These are phyloP conservation scores for Larimichthys crocea DNA, from an alignment of 2,113 vertebrate genomes.

Conservation along the genomic window DNA sequence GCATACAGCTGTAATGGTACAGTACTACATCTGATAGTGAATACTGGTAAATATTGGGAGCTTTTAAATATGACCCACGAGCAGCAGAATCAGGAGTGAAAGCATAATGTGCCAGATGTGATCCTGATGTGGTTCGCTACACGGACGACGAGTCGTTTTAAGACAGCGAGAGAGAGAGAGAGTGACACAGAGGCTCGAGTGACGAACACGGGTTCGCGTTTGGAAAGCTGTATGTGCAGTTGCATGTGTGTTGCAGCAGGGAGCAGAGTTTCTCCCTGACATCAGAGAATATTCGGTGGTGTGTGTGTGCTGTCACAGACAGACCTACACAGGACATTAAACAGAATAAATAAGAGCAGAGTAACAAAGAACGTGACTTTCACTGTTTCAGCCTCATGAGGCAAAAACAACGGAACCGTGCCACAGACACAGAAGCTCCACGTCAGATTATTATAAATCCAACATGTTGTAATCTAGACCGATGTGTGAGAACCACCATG, in stretches of 20 bases:
- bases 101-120: conserved; percentile 19
- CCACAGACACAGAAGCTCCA: background rate
- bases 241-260: conserved; percentile 49
- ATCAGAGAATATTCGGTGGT: background rate
- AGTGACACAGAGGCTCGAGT: background rate
- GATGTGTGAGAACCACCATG: background rate
- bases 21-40: conserved; percentile 58
- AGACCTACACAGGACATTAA: background rate
- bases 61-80: conserved; percentile 22
- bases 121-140: conserved; percentile 19
- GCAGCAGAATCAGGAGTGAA: conserved; percentile 23
- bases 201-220: conserved; percentile 9
- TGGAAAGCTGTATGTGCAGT: conserved; percentile 10
- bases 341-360: conserved; percentile 30
- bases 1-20: conserved; percentile 58
- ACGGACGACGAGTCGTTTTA: conserved; percentile 16
- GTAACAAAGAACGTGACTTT: conserved; percentile 15
- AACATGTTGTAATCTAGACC: background rate
- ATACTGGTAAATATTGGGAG: conserved; percentile 33
- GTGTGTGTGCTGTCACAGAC: background rate
- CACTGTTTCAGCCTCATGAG: conserved; percentile 26
- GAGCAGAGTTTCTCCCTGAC: conserved; percentile 45
- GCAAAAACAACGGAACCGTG: conserved; percentile 12
- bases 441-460: background rate
- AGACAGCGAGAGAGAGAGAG: conserved; percentile 14